phyloP scores from a whole-genome alignment of 2,797 vertebrate species.

The Eutrigla gurnardus region DNA sequence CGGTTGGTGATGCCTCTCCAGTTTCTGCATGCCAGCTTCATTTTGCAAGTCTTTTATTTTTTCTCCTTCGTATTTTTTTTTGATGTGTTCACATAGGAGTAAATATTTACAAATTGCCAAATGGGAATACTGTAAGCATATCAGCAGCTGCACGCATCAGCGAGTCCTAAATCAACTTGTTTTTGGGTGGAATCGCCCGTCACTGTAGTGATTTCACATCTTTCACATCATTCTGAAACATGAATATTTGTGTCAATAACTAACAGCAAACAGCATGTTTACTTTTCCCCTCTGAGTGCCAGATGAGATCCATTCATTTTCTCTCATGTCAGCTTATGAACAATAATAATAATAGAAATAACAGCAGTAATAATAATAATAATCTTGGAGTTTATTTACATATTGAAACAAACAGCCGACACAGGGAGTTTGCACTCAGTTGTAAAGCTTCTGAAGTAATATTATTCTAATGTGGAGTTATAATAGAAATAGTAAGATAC shows the following conservation, averaged over 20 bases:
- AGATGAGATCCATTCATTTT: not conserved
- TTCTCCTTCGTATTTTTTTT: not conserved
- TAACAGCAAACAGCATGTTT: not conserved
- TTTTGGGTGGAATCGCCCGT: too few species aligned
- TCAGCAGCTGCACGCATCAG: too few species aligned
- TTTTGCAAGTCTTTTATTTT: not conserved
- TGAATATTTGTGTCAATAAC: too few species aligned
- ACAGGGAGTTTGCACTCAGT: not conserved
- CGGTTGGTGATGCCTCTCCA: slow-evolving; percentile 16
- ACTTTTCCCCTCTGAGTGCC: not conserved
- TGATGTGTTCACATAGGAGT: not conserved
- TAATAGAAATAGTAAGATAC: too few species aligned
- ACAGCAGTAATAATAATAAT: too few species aligned
- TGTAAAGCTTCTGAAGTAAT: too few species aligned
- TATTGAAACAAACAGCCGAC: not conserved
- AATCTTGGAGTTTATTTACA: too few species aligned
- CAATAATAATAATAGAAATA: too few species aligned
- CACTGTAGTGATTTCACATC: too few species aligned
- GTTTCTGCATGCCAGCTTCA: not conserved
- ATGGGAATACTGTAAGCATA: not conserved
- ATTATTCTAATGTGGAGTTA: too few species aligned
- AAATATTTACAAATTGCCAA: not conserved
- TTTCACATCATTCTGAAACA: too few species aligned
- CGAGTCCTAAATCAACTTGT: not conserved
- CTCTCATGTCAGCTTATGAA: not conserved